Evolutionary conservation across 2,113 vertebrate species (phyloP), one percentile per base, ranked within the genome.

Genomic region (Megaceryle torquata): DNA sequence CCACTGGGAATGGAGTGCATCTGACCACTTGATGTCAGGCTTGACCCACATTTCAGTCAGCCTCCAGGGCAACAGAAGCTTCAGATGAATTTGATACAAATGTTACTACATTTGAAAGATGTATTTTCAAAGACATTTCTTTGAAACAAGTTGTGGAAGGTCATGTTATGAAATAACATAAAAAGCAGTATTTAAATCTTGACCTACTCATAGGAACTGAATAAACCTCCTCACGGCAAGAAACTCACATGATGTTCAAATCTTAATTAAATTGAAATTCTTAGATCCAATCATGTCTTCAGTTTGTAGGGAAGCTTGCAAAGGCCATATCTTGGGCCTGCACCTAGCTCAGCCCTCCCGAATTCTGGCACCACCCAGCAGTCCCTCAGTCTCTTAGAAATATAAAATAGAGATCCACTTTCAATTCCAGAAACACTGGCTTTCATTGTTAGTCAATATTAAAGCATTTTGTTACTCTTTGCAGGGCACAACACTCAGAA

Each of bases 21-120:
- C 94, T 95, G 95, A 89, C 95, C 97, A 96, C 95, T 97, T 97
- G 96, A 97, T 97, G 96, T 97, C 96, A 97, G 94, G 86, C 95
- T 96, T 93, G 94, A 96, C 95, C 95, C 86, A 93, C 37, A 94
- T 95, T 96, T 95, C 76, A 92, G 29, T 91, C 83, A 94, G 74
- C 78, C 75, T 85, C 46, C 89, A 65, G 94, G 96, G 77, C 86
- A 89, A 75, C 43, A 51, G 31, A 74, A 64, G 51, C 64, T 96
- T 70, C 89, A 95, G 60, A 83, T 65, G 33, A 71, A 85, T 85
- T 89, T 89, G 71, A 64, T 76, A 91, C 20, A 91, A 91, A 84
- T 5, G 6, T 44, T 51, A 35, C 67, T 60, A 51, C 21, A 63
- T 57, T 76, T 53, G 50, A 84, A 86, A 91, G 74, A 76, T 15